Evolutionary conservation across 1,140 invertebrate species (phyloP), one percentile per base, ranked within the genome.

Genomic region (Melitaea cinxia): DNA sequence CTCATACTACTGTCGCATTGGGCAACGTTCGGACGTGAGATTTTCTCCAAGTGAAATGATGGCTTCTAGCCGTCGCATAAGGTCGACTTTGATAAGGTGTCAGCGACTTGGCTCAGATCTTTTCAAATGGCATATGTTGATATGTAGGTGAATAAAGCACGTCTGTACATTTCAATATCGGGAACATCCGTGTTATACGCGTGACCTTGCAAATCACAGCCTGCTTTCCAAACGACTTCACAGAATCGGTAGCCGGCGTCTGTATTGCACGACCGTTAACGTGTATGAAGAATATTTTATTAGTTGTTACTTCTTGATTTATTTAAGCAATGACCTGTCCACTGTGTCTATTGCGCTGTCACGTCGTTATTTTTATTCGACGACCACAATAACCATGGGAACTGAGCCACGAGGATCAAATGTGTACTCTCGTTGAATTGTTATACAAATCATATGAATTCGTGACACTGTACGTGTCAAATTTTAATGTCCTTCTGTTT

Each of bases 121-220:
- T 89, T 89, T 90, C 73, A 84, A 85, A 82, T 88, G 83, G 81
- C 78, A 82, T 82, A 79, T 82, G 82, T 82, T 88, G 83, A 89
- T 89, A 90, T 87, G 86, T 89, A 87, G 88, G 88, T 90, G 88
- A 90, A 89, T 90, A 90, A 90, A 90, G 88, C 83, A 88, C 85
- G 86, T 86, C 83, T 89, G 80, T 90, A 90, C 88, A 90, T 90
- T 90, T 88, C 86, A 90, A 90, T 90, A 90, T 90, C 86, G 85
- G 84, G 86, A 89, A 90, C 88, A 90, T 90, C 88, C 88, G 88
- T 89, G 86, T 90, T 89, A 90, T 89, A 84, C 84, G 86, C 83
- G 86, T 89, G 88, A 90, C 88, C 88, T 90, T 90, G 88, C 88
- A 90, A 89, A 89, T 89, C 86, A 90, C 86, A 89, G 84, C 86